Evolutionary conservation across 92 coral and sea anemone genomes (phyloP), one percentile per base, ranked within the genome.

Genomic region (Umimayanthus chanpuru): DNA sequence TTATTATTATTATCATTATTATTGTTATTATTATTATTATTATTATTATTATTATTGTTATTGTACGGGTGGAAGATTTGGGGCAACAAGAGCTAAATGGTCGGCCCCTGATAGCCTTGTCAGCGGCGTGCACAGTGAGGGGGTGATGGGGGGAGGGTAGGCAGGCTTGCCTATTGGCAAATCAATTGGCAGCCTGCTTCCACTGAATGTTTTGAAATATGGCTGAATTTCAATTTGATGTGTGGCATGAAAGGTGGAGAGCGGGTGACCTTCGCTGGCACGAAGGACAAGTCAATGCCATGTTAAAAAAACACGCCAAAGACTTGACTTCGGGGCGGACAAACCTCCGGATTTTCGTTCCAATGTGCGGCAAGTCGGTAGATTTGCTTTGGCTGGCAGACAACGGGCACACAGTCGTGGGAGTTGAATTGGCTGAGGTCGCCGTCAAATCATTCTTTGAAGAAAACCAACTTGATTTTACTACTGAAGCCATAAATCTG

Each of bases 381-480:
- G 93, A 91, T 47, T 73, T 91, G 11, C 20, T 85, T 12, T 91
- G 91, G 91, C 86, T 91, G 55, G 93, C 93, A 2, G 89, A 91
- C 76, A 86, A 88, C 25, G 93, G 93, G 12, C 93, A 91, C 79
- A 85, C 83, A 2, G 93, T 91, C 0, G 89, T 91, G 25, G 93
- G 93, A 10, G 73, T 91, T 44, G 93, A 91, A 53, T 4, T 25
- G 20, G 80, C 83, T 0, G 81, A 76, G 49, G 50, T 21, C n/a
- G 89, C 76, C 1, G 85, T 88, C 26, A 81, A 88, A 58, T 38
- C 80, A 40, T 91, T 91, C 91, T 91, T 91, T 81, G 61, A 88
- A 44, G 86, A 72, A 73, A 88, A 88, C 36, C 41, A 88, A 20
- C 81, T 91, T 66, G 89, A 91, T 43, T 91, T 84, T 68, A 89